These are phyloP conservation scores for Dipodomys spectabilis DNA, from an alignment of 2,113 vertebrate species.

Conservation along the genomic window DNA sequence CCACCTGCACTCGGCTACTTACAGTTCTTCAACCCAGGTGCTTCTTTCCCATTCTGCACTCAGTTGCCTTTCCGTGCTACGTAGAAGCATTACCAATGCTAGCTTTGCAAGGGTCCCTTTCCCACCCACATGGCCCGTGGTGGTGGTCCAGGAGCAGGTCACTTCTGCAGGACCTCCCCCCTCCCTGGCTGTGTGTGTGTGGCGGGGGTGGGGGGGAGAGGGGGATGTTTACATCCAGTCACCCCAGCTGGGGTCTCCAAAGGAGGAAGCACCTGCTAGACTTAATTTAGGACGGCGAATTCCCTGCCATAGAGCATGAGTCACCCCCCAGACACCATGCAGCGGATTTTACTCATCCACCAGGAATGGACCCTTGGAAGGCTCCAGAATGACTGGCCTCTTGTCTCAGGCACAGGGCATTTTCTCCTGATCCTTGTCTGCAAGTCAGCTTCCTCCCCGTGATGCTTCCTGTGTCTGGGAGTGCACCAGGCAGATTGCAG, in stretches of 20 bases:
- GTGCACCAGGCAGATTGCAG: slow-evolving; percentile 79
- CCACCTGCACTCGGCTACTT: background rate
- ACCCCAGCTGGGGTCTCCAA: background rate
- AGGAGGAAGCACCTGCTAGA: slow-evolving; percentile 72
- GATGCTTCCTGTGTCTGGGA: slow-evolving; percentile 87
- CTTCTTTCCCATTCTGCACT: background rate
- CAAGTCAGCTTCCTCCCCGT: slow-evolving; percentile 87
- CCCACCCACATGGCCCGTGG: background rate
- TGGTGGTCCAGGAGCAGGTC: background rate
- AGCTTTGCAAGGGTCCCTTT: background rate
- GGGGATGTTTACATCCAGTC: background rate
- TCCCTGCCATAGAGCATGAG: slow-evolving; percentile 61
- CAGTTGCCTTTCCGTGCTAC: background rate
- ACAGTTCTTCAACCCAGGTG: background rate
- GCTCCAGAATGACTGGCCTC: slow-evolving; percentile 86
- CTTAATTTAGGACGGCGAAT: background rate
- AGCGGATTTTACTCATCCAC: slow-evolving; percentile 84
- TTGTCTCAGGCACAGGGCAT: slow-evolving; percentile 81
- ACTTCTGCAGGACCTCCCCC: too few relatives aligned
- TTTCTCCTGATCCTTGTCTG: slow-evolving; percentile 76
- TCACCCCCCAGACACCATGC: background rate
- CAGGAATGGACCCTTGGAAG: slow-evolving; percentile 84
- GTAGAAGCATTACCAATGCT: background rate
- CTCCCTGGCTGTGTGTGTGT: too few relatives aligned
- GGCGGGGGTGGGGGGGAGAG: too few relatives aligned